phyloP scores from a whole-genome alignment of 1,140 invertebrate species.

The Coptotermes formosanus region DNA sequence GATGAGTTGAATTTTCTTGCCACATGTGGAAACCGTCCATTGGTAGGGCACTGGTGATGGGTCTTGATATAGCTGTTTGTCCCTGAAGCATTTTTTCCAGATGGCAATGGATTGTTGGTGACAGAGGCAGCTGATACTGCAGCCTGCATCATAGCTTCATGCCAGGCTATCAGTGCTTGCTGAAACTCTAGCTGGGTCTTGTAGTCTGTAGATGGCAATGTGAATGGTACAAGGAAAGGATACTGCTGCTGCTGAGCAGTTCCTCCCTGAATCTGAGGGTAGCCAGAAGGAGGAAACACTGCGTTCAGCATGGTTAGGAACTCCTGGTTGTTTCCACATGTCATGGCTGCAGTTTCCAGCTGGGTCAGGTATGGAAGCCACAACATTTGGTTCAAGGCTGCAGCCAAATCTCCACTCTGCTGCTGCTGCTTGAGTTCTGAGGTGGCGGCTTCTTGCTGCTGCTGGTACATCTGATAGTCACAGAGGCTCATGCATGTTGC shows the following conservation, averaged over 20 bases:
- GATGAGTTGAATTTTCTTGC: conserved; percentile 35
- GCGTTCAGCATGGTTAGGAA: conserved; percentile 48
- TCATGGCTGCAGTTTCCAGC: conserved; percentile 48
- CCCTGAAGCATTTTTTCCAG: conserved; percentile 32
- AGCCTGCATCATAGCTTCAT: conserved; percentile 56
- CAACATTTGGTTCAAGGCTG: conserved; percentile 66
- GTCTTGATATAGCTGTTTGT: conserved; percentile 32
- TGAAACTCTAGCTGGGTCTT: conserved; percentile 57
- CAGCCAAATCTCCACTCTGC: conserved; percentile 55
- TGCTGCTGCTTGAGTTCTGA: not conserved
- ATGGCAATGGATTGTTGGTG: conserved; percentile 27
- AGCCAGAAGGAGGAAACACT: conserved; percentile 28
- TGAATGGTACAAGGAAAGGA: not conserved
- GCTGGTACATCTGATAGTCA: conserved; percentile 30
- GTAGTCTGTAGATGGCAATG: conserved; percentile 51
- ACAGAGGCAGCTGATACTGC: conserved; percentile 20
- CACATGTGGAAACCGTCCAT: not conserved
- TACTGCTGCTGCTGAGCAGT: not conserved
- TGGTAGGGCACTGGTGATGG: not conserved
- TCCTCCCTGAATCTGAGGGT: conserved; percentile 21
- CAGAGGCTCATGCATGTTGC: conserved; percentile 26
- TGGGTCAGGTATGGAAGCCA: conserved; percentile 69
- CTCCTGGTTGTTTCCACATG: conserved; percentile 47
- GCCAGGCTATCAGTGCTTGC: conserved; percentile 59
- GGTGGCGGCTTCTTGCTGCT: conserved; percentile 10